Percentiles rank a stretch among this genome's conserved stretches.
Evolutionary conservation across 2,888 invertebrate species (phyloP).

Genomic region (Selenia dentaria): DNA sequence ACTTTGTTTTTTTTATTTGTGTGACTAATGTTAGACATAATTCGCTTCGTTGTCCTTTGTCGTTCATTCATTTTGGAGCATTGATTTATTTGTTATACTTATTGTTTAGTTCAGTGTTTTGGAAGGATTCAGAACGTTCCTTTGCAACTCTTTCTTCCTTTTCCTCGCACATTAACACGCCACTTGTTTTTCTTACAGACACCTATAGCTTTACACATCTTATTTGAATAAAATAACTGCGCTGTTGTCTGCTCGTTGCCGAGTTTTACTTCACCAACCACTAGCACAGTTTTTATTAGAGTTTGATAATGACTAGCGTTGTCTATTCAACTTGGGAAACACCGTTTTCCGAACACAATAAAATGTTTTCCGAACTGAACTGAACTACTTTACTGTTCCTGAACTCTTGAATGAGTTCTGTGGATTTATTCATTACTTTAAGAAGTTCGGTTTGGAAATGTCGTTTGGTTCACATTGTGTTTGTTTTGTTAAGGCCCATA

Average conservation of each 20-base stretch:
- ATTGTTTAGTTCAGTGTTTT: no score
- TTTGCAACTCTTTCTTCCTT: no score
- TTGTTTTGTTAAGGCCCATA: slow-evolving; percentile 12
- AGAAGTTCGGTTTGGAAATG: slow-evolving; percentile 26
- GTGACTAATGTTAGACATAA: no score
- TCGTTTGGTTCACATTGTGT: slow-evolving; percentile 15
- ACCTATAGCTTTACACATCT: background rate
- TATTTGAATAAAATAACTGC: slow-evolving; percentile 7
- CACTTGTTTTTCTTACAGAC: no score
- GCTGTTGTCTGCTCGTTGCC: background rate
- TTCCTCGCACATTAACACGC: no score
- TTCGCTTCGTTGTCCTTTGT: no score
- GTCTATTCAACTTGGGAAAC: slow-evolving; percentile 31
- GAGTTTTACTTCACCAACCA: slow-evolving; percentile 8
- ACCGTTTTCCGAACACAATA: slow-evolving; percentile 37
- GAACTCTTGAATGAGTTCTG: slow-evolving; percentile 35
- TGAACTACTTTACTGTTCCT: slow-evolving; percentile 42
- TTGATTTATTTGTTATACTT: no score
- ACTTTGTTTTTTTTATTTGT: no score
- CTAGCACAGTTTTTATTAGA: slow-evolving; percentile 25
- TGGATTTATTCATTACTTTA: slow-evolving; percentile 36
- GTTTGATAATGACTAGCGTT: slow-evolving; percentile 34
- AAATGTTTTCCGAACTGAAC: slow-evolving; percentile 37
- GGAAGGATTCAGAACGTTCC: no score
- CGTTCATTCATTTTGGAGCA: no score